Base-by-base conservation (phyloP, 1,140 invertebrate genomes). In the Luehdorfia chinensis region DNA sequence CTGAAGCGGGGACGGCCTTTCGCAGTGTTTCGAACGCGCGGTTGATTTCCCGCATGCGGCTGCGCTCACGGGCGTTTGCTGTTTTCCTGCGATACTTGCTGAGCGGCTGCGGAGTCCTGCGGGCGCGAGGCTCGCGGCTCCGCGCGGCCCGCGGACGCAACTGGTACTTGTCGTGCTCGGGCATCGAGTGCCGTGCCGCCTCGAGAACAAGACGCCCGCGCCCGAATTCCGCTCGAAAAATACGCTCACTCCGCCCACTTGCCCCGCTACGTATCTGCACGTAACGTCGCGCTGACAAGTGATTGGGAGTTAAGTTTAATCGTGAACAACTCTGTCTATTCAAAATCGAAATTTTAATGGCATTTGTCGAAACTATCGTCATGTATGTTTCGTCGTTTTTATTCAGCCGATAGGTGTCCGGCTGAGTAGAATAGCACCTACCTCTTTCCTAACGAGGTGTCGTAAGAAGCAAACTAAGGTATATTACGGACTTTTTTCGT, bases 41-140 rank as follows among this genome's bases (percentile, higher is more conserved):
- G 83, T 97, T 97, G 52, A 97, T 96, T 74, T 97, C 95, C 37
- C 92, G 87, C 95, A 97, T 97, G 33, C 96, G 87, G 41, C 90
- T 92, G 16, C 96, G 75, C 79, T 97, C 96, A 2, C 96, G 80
- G 0, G 95, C 94, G 87, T 97, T 97, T 0, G 96, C 96, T 1
- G 95, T 96, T 86, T 95, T 95, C 51, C 96, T 88, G 12, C 95
- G 85, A 81, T 97, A 97, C 79, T 96, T 97, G 87, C 94, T 95
- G 47, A 97, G 88, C 1, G 95, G 95, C 30, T 95, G 91, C 2
- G 95, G 75, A 23, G 76, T 57, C 30, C 84, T 75, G 37, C 77
- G 72, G 28, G 78, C 57, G 48, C 74, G 72, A 52, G 75, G 68
- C 65, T 78, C 72, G 50, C 73, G 78, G 50, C 60, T 64, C 57